Evolutionary conservation across 2,888 invertebrate genomes (phyloP), one percentile per base, ranked within the genome.

Genomic region (Drosophila paranaensis): DNA sequence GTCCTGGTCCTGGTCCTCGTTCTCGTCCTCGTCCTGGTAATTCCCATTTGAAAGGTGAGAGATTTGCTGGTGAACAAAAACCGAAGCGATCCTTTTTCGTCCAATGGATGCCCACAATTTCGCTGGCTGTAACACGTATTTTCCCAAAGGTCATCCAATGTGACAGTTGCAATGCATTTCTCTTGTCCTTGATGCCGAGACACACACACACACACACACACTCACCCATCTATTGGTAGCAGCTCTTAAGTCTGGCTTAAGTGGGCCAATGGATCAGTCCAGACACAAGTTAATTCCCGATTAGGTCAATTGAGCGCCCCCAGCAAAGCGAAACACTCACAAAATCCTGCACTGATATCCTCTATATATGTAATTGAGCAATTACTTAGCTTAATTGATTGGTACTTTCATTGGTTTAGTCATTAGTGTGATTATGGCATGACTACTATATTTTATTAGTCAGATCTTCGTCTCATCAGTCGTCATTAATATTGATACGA

Each of bases 41-140:
- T 87, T 87, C 86, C 86, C 88, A 85, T 84, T 81, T 70, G 72
- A 84, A 82, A 87, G 88, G 89, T 86, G 86, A 89, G 79, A 88
- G 72, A 79, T 81, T 71, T 71, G 60, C 33, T 39, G 58, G 25
- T 5, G 37, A 37, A 54, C 61, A 61, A 62, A 54, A 46, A 60
- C 54, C 57, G 50, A 46, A 60, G 45, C 57, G 76, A 58, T 62
- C 58, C 54, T 54, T 35, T 46, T 48, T 40, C 46, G n/a, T 6
- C 61, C 60, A 61, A 39, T 72, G 73, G 74, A 77, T 77, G 60
- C 71, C 74, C 73, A 65, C 57, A 60, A 64, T 56, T 27, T 25
- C 10, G 33, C 45, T 58, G 55, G 53, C 60, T 20, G 54, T 55
- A 77, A 84, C 83, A 84, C 84, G 84, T 88, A 83, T 71, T 88